Base-by-base conservation (phyloP, 2,888 invertebrate genomes). In the Serripes groenlandicus region DNA sequence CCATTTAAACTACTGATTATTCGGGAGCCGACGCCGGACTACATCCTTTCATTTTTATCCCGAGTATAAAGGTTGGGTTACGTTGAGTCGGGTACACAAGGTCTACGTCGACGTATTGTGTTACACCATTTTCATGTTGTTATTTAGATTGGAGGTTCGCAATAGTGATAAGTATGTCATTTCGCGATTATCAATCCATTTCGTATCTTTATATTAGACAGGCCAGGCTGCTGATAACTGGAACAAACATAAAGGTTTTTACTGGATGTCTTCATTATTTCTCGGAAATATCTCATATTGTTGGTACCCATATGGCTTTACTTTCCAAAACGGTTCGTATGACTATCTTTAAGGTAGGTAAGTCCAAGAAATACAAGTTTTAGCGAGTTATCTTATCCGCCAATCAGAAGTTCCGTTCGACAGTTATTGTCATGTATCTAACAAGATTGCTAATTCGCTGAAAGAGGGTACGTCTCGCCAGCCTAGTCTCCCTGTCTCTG, bases 31-130 rank as follows among this genome's bases (percentile, higher is more conserved):
- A 28, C 23, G 9, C 21, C 56, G 26, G 32, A 11, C 64, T 49
- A n/a, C 64, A 62, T 74, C 42, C 37, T 74, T 52, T 74, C 62
- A 52, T 23, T 49, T 37, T 74, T 62, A 74, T 64, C 62, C 62
- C 62, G 21, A 3, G n/a, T 68, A 68, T 75, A 75, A 75, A 75
- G 52, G 34, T 75, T 30, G 26, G 18, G 56, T 75, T 75, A 75
- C 75, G 66, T 74, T 66, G 34, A 54, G 35, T 15, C 56, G 21
- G 37, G 75, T 75, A 54, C 75, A 28, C 32, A 9, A 23, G 37
- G 74, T 42, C 74, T 62, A n/a, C 23, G n/a, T 34, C 26, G 7
- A 18, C 32, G 62, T 74, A 62, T 74, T 49, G 42, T 62, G 32
- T 74, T 74, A 49, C 71, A 21, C n/a, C 34, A 23, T 3, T n/a